Evolutionary conservation across 2,888 invertebrate species (phyloP).

Genomic region (Cyaniris semiargus): DNA sequence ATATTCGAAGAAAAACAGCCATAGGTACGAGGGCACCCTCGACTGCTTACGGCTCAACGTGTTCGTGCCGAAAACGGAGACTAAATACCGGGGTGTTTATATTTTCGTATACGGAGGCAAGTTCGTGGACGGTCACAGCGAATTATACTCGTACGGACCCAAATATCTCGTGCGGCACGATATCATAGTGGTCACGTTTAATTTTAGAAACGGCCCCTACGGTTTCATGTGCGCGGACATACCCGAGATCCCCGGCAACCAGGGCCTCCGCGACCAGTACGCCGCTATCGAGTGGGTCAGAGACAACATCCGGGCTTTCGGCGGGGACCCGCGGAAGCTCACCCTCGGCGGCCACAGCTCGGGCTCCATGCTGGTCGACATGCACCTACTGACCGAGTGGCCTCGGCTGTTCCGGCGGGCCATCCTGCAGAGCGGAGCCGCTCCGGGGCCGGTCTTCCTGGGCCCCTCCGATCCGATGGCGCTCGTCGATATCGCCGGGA

Average conservation of each 20-base stretch:
- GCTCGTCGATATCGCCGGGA: background rate
- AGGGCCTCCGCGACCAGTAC: too few species aligned
- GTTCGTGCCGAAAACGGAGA: slow-evolving; percentile 8
- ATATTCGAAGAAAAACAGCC: background rate
- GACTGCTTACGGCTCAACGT: slow-evolving; percentile 26
- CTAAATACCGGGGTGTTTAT: background rate
- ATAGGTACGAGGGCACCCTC: background rate
- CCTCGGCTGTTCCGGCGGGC: background rate
- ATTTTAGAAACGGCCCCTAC: slow-evolving; percentile 47
- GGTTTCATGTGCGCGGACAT: slow-evolving; percentile 51
- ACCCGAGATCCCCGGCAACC: slow-evolving; percentile 48
- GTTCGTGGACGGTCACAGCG: background rate
- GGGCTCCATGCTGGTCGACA: background rate
- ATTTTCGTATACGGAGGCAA: slow-evolving; percentile 7
- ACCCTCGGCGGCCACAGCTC: slow-evolving; percentile 17
- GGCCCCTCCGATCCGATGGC: background rate
- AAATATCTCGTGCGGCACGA: too few species aligned
- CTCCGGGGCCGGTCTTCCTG: background rate
- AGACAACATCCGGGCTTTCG: slow-evolving; percentile 16
- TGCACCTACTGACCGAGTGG: background rate
- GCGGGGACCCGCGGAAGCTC: slow-evolving; percentile 43
- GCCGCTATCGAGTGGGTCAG: too few species aligned
- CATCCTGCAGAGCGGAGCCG: background rate
- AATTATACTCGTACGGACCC: slow-evolving; percentile 37
- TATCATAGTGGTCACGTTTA: too few species aligned